Base-by-base conservation (phyloP, 2,888 invertebrate species). In the Drosophila multiciliata region DNA sequence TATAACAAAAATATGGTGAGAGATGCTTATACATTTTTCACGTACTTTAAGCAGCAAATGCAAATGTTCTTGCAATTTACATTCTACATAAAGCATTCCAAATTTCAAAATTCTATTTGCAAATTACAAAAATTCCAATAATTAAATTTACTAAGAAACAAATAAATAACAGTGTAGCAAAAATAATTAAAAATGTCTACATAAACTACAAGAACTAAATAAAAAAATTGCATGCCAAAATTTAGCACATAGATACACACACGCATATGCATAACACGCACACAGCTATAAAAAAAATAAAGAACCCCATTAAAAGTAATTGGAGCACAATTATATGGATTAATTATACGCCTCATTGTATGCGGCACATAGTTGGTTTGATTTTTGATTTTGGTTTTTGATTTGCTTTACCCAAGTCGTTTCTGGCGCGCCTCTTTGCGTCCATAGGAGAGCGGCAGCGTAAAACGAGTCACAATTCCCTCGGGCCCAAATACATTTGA, bases 401-500 rank as follows among this genome's bases (percentile, higher is more conserved):
- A 35, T 12, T 75, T 73, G 74, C 86, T 93, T 94, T 95, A 96
- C 96, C 96, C 96, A 95, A 96, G 96, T 94, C 96, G 95, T 94
- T 96, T 96, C 94, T 96, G 96, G 92, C 96, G 96, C 90, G 94
- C 95, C 94, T 95, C 95, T 94, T 95, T 96, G 93, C 96, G 95
- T 94, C 96, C 96, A 94, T 96, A 96, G 94, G 96, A 96, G 94
- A 96, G 94, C 91, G 95, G 95, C 94, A 95, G 94, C 91, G 95
- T 95, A 94, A 95, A 95, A 94, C 95, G 95, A 84, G 95, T 95
- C 90, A 95, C 95, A 84, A 93, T 92, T 83, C 93, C 93, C 94
- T 94, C 94, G 93, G 95, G 93, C 93, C 95, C 95, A 94, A 95
- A 94, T 93, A 93, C 93, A 91, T 93, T 93, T 77, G 93, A 93